phyloP scores from a whole-genome alignment of 2,888 invertebrate species.

The Himalopsyche kuldschensis region DNA sequence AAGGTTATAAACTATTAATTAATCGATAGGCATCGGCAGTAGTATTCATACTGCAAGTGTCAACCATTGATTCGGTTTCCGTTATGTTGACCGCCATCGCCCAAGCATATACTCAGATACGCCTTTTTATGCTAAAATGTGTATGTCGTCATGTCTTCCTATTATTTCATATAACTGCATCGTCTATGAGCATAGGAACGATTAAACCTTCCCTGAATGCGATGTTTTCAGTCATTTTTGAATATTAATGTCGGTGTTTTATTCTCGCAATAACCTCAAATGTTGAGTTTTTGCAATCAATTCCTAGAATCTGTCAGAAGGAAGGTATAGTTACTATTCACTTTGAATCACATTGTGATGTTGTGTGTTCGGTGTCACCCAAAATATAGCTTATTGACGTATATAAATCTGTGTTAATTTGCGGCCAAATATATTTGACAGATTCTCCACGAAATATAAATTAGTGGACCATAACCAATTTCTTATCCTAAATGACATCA shows the following conservation, averaged over 20 bases:
- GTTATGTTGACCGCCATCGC: slow-evolving; percentile 61
- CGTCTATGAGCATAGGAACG: background rate
- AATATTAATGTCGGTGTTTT: slow-evolving; percentile 2
- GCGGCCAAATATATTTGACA: background rate
- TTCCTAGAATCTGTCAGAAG: background rate
- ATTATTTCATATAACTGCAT: background rate
- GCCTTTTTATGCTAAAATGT: slow-evolving; percentile 31
- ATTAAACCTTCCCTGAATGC: background rate
- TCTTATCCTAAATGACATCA: background rate
- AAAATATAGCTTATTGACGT: too few relatives aligned
- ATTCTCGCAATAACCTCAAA: slow-evolving; percentile 23
- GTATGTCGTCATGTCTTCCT: background rate
- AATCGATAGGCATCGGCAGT: background rate
- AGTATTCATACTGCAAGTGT: background rate
- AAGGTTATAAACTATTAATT: background rate
- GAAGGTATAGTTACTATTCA: background rate
- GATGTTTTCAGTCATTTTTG: background rate
- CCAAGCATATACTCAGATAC: slow-evolving; percentile 34
- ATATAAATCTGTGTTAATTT: background rate
- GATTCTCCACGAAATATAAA: background rate
- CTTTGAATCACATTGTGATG: background rate
- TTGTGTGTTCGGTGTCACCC: background rate
- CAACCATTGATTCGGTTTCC: slow-evolving; percentile 41
- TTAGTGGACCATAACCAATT: background rate
- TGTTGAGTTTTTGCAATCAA: background rate